A percentile compares a stretch with the other conserved stretches of the same genome.
These are phyloP conservation scores for Subacronicta megacephala DNA, from an alignment of 2,888 invertebrate genomes.

Conservation along the genomic window DNA sequence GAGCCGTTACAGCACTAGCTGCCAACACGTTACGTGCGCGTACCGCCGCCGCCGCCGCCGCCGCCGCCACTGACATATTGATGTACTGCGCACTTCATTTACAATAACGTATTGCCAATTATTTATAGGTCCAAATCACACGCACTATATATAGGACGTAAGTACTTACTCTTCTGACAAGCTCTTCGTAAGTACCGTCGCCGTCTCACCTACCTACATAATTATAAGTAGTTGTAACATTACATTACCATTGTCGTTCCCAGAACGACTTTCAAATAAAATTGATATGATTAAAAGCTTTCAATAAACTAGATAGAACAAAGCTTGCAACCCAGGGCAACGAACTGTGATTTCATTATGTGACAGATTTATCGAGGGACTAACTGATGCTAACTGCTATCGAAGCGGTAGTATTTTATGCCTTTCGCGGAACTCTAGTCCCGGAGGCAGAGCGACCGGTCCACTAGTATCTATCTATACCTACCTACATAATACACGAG, in stretches of 20 bases:
- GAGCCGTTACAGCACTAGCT: slow-evolving; percentile 50
- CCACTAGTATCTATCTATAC: slow-evolving; percentile 8
- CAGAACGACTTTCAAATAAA: slow-evolving; percentile 57
- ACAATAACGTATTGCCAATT: slow-evolving; percentile 67
- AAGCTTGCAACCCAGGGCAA: slow-evolving; percentile 60
- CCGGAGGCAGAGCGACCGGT: slow-evolving; percentile 16
- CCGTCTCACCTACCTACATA: slow-evolving; percentile 6
- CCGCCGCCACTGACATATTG: slow-evolving; percentile 65
- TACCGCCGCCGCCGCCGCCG: slow-evolving; percentile 28
- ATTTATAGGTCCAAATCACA: slow-evolving; percentile 60
- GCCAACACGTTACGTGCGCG: slow-evolving; percentile 40
- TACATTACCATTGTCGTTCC: slow-evolving; percentile 45
- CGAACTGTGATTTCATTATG: slow-evolving; percentile 66
- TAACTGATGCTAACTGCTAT: slow-evolving; percentile 64
- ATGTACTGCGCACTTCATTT: slow-evolving; percentile 68
- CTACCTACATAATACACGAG: too few relatives aligned
- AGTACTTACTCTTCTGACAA: slow-evolving; percentile 29
- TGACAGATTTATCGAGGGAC: slow-evolving; percentile 76
- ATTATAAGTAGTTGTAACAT: too few relatives aligned
- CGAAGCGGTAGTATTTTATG: slow-evolving; percentile 55
- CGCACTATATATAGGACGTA: neutral
- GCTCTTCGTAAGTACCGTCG: slow-evolving; percentile 6
- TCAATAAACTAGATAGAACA: slow-evolving; percentile 60
- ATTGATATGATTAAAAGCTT: slow-evolving; percentile 53
- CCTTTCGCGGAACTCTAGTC: slow-evolving; percentile 65